A percentile compares a stretch with the other conserved stretches of the same genome.
Conservation (phyloP, 1,140 invertebrate genomes). For the Atta cephalotes region DNA sequence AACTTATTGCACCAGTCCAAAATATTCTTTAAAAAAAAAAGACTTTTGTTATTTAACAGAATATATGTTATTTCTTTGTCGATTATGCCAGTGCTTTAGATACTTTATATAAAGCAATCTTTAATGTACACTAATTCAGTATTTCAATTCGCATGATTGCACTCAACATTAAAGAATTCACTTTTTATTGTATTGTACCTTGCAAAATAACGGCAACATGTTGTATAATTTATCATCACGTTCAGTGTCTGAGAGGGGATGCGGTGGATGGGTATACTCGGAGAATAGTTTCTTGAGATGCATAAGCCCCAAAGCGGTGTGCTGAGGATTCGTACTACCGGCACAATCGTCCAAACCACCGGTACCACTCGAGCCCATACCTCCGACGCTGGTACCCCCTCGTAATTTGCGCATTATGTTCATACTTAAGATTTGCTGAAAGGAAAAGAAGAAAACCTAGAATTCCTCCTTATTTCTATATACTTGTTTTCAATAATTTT, state of each 20-base stretch:
- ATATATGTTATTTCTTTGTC: too few relatives aligned
- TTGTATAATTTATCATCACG: conserved; percentile 98
- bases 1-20: too few relatives aligned
- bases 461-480: too few relatives aligned
- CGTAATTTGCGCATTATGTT: conserved; percentile 95
- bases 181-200: conserved; percentile 88
- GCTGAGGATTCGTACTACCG: conserved; percentile 88
- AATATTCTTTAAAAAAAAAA: too few relatives aligned
- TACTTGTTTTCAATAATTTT: too few relatives aligned
- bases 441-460: not conserved
- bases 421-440: conserved; percentile 87
- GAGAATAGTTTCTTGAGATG: conserved; percentile 98
- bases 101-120: too few relatives aligned
- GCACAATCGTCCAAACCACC: conserved; percentile 85
- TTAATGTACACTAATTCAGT: too few relatives aligned
- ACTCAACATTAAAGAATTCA: not conserved
- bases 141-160: too few relatives aligned
- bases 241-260: conserved; percentile 93
- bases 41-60: too few relatives aligned
- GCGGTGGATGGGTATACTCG: conserved; percentile 95
- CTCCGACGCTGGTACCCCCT: conserved; percentile 85
- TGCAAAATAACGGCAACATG: conserved; percentile 99
- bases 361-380: conserved; percentile 84
- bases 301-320: conserved; percentile 96
- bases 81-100: too few relatives aligned